A percentile compares a stretch with the other conserved stretches of the same genome.
Evolutionary conservation across 2,797 vertebrate genomes (phyloP).

Genomic region (Coregonus suidteri): DNA sequence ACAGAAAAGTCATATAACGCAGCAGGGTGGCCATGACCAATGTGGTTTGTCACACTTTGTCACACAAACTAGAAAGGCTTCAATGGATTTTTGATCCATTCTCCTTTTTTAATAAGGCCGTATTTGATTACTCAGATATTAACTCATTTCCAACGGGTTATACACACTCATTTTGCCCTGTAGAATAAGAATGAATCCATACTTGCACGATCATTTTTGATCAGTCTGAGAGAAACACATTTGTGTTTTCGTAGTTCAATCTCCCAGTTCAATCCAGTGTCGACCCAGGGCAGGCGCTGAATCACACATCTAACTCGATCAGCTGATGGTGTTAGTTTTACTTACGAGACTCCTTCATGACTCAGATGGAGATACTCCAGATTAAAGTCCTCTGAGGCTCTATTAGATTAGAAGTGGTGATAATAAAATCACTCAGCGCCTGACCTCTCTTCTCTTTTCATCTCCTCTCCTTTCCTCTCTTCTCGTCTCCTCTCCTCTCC

Average conservation of each 20-base stretch:
- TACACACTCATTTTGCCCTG: neutral
- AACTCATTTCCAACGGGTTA: neutral
- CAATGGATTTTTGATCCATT: neutral
- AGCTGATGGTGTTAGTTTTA: neutral
- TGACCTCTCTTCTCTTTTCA: too few relatives aligned
- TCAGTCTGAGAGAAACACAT: neutral
- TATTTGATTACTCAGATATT: neutral
- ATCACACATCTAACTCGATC: constrained; percentile 5
- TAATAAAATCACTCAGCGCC: constrained; percentile 30
- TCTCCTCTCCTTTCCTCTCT: too few relatives aligned
- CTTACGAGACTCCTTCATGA: constrained; percentile 21
- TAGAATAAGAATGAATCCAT: neutral
- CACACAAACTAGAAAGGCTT: neutral
- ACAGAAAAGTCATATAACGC: neutral
- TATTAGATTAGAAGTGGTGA: constrained; percentile 42
- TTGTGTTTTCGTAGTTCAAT: neutral
- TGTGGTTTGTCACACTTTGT: neutral
- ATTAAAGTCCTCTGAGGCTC: constrained; percentile 29
- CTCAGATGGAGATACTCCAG: constrained; percentile 33
- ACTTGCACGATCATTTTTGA: neutral
- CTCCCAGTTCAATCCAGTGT: neutral
- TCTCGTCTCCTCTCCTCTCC: neutral
- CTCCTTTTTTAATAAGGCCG: neutral
- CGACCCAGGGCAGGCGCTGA: neutral
- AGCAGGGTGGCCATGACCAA: neutral